A percentile compares a stretch with the other conserved stretches of the same genome.
phyloP scores from a whole-genome alignment of 2,113 vertebrate genomes.

The Perccottus glenii region DNA sequence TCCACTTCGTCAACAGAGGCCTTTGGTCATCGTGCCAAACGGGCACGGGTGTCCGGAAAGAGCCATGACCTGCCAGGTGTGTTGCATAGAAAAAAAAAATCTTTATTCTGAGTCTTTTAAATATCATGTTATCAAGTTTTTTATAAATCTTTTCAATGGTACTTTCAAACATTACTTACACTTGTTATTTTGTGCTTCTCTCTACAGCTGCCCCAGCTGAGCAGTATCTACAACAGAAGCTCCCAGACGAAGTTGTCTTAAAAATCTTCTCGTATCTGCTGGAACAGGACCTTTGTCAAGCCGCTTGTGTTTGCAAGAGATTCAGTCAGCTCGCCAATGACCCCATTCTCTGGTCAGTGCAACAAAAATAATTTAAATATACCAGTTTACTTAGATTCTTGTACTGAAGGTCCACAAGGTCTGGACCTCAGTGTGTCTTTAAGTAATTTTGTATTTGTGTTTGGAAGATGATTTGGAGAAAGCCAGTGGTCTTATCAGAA shows the following conservation, averaged over 20 bases:
- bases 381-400: not conserved
- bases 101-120: no score
- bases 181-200: slow-evolving; percentile 25
- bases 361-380: not conserved
- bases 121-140: no score
- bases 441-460: no score
- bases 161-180: not conserved
- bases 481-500: no score
- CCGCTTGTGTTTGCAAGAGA: slow-evolving; percentile 98
- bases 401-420: no score
- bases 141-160: no score
- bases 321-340: slow-evolving; percentile 99
- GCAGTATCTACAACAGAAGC: slow-evolving; percentile 98
- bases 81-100: slow-evolving; percentile 34
- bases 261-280: slow-evolving; percentile 99
- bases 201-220: slow-evolving; percentile 94
- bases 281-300: slow-evolving; percentile 98
- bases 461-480: no score
- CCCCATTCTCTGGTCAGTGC: slow-evolving; percentile 95
- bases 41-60: slow-evolving; percentile 97
- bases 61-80: slow-evolving; percentile 94
- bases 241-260: slow-evolving; percentile 98
- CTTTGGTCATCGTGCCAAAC: slow-evolving; percentile 97
- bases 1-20: slow-evolving; percentile 97
- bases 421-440: no score